Evolutionary conservation across 2,113 vertebrate genomes (phyloP).

Genomic region (Sorex araneus): DNA sequence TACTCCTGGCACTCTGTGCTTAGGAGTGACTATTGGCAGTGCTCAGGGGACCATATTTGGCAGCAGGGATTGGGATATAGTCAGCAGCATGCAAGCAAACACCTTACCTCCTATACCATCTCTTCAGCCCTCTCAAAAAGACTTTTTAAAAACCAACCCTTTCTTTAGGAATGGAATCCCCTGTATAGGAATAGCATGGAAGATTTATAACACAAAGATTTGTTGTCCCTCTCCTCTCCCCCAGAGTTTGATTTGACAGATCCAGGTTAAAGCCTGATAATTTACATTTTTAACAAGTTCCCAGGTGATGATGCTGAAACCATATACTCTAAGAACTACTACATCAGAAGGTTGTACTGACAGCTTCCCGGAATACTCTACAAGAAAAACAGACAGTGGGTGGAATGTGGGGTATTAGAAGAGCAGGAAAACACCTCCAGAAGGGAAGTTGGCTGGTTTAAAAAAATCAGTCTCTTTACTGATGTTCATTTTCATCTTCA

Average conservation of each 20-base stretch:
- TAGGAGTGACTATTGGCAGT: no score
- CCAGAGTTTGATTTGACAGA: neutral
- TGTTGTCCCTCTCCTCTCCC: neutral
- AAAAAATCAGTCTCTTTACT: conserved; percentile 21
- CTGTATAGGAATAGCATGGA: neutral
- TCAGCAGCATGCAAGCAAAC: no score
- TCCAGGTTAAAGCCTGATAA: neutral
- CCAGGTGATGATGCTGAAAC: neutral
- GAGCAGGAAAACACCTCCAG: neutral
- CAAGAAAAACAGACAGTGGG: conserved; percentile 8
- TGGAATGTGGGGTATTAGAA: neutral
- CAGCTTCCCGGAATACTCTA: conserved; percentile 41
- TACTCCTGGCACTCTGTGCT: no score
- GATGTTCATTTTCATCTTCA: neutral
- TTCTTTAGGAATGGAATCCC: conserved; percentile 39
- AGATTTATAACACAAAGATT: conserved; percentile 25
- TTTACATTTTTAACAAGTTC: conserved; percentile 54
- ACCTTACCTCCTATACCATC: no score
- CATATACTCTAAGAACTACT: conserved; percentile 9
- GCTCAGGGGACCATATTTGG: no score
- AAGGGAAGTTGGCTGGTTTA: conserved; percentile 47
- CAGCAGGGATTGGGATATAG: no score
- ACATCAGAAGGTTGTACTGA: conserved; percentile 5
- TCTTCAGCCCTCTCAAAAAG: no score
- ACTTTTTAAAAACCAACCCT: neutral